Base-by-base conservation (phyloP, 53 echinoderm and acorn worm genomes). In the Paracentrotus lividus region DNA sequence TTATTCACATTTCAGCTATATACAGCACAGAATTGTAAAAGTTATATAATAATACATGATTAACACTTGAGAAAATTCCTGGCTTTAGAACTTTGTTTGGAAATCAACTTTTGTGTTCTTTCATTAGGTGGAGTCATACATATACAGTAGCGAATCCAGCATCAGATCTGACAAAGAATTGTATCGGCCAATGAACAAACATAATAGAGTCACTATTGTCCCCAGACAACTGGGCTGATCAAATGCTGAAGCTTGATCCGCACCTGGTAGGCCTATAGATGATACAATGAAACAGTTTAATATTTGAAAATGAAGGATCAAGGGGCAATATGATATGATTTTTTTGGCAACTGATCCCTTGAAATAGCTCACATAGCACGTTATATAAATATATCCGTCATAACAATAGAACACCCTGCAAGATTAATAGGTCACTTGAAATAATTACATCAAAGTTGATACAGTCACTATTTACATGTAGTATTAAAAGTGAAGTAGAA, bases 1-100 rank as follows among this genome's bases (percentile, higher is more conserved):
- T 81, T n/a, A 81, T 81, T 45, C 47, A 77, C 26, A 81, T 81
- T 26, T 10, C 9, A 45, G 81, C 81, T n/a, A 81, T 81, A 81
- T 81, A 81, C 81, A 81, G 49, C 81, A 47, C 21, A 47, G n/a
- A 44, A 81, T 47, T 26, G 10, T 45, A 45, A 47, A 78, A n/a
- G 77, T 68, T 4, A 33, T 68, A 68, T 0, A n/a, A n/a, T 40
- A 18, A 72, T 38, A 72, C 21, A 72, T 72, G 38, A 72, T 72
- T 15, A 36, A 72, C 72, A 72, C 20, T 72, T 31, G 16, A 67
- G 16, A 36, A 15, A 72, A 36, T 40, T 72, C 72, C 3, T 10
- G n/a, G n/a, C n/a, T n/a, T n/a, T n/a, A n/a, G n/a, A 21, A 38
- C 72, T 72, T 8, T 8, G 26, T 29, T 31, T 64, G 9, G 0